Evolutionary conservation across 2,113 vertebrate genomes (phyloP).

Genomic region (Hypocryptadius cinnamomeus): DNA sequence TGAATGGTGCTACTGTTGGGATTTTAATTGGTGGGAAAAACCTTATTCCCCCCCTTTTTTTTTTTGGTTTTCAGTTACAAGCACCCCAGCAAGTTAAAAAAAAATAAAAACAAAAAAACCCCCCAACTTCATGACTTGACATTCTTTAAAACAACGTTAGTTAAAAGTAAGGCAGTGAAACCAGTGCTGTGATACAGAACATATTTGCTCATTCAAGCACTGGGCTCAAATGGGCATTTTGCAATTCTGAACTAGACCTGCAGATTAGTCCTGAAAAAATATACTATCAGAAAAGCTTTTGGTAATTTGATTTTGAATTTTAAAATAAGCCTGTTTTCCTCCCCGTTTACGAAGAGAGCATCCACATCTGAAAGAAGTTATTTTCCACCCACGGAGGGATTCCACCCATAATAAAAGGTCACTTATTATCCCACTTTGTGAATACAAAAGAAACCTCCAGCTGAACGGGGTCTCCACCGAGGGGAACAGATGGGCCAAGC

Average conservation of each 20-base stretch:
- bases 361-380: background rate
- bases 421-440: background rate
- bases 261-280: background rate
- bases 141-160: background rate
- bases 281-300: background rate
- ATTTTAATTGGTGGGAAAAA: background rate
- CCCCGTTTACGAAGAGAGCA: background rate
- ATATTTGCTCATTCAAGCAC: background rate
- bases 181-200: background rate
- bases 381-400: background rate
- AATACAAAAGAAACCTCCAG: conserved; percentile 41
- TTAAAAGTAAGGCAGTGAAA: background rate
- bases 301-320: background rate
- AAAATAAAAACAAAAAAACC: no score
- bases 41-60: background rate
- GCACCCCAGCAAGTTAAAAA: background rate
- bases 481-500: conserved; percentile 51
- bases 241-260: background rate
- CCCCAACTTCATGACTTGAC: background rate
- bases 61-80: background rate
- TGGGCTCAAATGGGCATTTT: background rate
- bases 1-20: background rate
- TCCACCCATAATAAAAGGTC: background rate
- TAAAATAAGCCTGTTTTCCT: background rate
- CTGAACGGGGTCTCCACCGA: conserved; percentile 33